Percentiles rank a stretch among this genome's conserved stretches.
Conservation (phyloP, 2,888 invertebrate species). For the Merodon equestris region DNA sequence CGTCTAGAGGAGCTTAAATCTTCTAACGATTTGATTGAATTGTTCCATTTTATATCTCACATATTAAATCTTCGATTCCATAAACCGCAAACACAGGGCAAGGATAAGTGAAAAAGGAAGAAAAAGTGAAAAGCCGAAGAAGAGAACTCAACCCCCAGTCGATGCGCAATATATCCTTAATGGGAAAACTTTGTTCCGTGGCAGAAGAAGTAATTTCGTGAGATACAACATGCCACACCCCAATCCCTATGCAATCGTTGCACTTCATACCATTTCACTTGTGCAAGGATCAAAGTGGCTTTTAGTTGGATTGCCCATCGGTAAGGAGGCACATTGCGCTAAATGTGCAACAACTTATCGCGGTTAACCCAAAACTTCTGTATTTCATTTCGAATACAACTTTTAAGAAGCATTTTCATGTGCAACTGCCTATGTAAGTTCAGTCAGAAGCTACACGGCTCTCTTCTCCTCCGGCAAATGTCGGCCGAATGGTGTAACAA, state of each 20-base stretch:
- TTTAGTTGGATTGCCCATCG: constrained; percentile 68
- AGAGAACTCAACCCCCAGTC: constrained; percentile 1
- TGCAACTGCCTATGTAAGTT: constrained; percentile 68
- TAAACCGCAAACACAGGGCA: no score
- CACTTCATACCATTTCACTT: constrained; percentile 44
- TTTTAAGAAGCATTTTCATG: constrained; percentile 68
- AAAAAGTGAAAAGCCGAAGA: constrained; percentile 24
- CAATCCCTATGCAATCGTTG: constrained; percentile 1
- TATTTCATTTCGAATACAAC: constrained; percentile 69
- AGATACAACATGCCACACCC: constrained; percentile 45
- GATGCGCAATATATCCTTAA: constrained; percentile 63
- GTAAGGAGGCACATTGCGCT: constrained; percentile 52
- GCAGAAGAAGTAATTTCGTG: constrained; percentile 67
- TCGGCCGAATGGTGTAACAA: constrained; percentile 38
- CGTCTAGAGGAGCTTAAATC: no score
- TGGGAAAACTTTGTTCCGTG: constrained; percentile 67
- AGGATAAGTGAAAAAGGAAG: constrained; percentile 14
- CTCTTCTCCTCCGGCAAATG: no score
- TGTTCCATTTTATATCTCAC: no score
- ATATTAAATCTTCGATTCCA: no score
- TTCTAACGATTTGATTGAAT: no score
- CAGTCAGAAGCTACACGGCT: background rate
- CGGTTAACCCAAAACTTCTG: constrained; percentile 68
- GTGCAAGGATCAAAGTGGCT: constrained; percentile 66
- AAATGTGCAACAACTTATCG: constrained; percentile 69